These are phyloP conservation scores for Morpho helenor DNA, from an alignment of 2,888 invertebrate species.

Conservation along the genomic window DNA sequence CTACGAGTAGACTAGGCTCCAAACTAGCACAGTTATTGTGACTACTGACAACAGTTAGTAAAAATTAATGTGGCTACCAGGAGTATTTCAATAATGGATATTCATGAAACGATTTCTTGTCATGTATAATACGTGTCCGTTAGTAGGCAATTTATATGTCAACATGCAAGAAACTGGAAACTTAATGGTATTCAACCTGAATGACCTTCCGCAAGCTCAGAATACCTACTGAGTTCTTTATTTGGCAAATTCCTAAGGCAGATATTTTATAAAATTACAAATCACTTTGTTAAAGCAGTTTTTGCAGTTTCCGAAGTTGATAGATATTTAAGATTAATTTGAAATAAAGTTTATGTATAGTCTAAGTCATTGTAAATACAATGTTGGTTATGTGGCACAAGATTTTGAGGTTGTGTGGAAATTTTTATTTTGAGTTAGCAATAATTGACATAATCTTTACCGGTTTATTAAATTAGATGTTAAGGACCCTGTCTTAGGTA, in stretches of 20 bases:
- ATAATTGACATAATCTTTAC: too few species aligned
- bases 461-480: slow-evolving; percentile 1
- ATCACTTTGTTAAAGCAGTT: slow-evolving; percentile 25
- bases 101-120: slow-evolving; percentile 31
- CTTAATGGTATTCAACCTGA: slow-evolving; percentile 20
- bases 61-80: too few species aligned
- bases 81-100: slow-evolving; percentile 12
- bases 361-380: background rate
- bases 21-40: background rate
- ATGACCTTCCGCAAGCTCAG: slow-evolving; percentile 28
- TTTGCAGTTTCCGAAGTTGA: background rate
- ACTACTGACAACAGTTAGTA: background rate
- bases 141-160: slow-evolving; percentile 31
- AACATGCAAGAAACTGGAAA: slow-evolving; percentile 17
- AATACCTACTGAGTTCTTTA: slow-evolving; percentile 35
- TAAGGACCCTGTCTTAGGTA: background rate
- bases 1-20: too few species aligned
- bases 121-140: slow-evolving; percentile 6
- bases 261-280: slow-evolving; percentile 40
- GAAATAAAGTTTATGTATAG: slow-evolving; percentile 6
- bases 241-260: slow-evolving; percentile 40
- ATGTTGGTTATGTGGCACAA: background rate
- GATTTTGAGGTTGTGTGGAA: too few species aligned
- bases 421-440: too few species aligned
- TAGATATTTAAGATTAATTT: background rate